Percentiles rank a stretch among this genome's conserved stretches.
Conservation (phyloP, 2,113 vertebrate genomes). For the Gopherus evgoodei region DNA sequence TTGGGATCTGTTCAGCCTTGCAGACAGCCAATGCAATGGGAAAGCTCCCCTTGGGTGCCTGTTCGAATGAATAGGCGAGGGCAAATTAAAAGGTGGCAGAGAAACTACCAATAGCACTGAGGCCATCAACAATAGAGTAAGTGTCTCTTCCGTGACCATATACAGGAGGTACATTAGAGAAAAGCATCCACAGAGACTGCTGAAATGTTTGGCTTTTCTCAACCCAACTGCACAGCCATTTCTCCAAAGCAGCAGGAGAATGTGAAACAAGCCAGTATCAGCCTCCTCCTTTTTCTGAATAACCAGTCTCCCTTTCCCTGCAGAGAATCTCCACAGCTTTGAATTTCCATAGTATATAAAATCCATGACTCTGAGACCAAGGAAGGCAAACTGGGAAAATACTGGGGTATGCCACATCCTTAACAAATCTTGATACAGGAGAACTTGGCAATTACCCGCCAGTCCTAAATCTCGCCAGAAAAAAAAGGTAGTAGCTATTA, state of each 20-base stretch:
- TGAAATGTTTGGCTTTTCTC: neutral
- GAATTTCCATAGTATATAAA: neutral
- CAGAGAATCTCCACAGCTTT: neutral
- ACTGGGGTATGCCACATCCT: neutral
- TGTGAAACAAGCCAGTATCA: neutral
- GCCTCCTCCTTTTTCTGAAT: neutral
- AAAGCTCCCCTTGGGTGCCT: neutral
- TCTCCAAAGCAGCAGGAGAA: neutral
- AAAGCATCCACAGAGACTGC: neutral
- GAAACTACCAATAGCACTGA: neutral
- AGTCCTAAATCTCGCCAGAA: neutral
- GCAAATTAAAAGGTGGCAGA: neutral
- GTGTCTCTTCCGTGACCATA: neutral
- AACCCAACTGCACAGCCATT: neutral
- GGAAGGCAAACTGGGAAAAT: neutral
- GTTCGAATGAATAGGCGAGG: neutral
- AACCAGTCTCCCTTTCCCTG: neutral
- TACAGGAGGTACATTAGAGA: neutral
- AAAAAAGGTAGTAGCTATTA: rapidly evolving
- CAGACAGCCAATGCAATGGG: neutral
- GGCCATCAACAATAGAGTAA: neutral
- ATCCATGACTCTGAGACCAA: neutral
- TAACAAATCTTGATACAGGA: neutral
- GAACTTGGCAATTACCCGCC: neutral
- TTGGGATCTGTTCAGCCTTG: neutral